Conservation (phyloP, 2,113 vertebrate genomes). For the Toxotes chatareus region DNA sequence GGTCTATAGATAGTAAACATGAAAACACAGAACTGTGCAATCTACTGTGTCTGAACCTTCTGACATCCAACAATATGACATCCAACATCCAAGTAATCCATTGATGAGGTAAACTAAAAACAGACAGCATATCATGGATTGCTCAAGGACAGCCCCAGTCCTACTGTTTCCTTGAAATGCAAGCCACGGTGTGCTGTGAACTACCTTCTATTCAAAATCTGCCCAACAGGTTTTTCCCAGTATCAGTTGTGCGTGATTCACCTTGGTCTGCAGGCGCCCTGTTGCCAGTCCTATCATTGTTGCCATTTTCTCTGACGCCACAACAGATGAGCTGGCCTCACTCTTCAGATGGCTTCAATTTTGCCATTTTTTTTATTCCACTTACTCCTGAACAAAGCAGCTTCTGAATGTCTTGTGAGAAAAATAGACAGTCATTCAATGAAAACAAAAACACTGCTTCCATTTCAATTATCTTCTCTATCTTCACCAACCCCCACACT, state of each 20-base stretch:
- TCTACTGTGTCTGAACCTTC: not conserved
- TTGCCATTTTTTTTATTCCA: slow-evolving; percentile 7
- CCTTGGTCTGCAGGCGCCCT: slow-evolving; percentile 43
- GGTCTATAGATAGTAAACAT: slow-evolving; percentile 39
- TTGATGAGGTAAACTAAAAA: slow-evolving; percentile 17
- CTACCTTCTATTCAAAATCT: slow-evolving; percentile 11
- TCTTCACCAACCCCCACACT: slow-evolving; percentile 28
- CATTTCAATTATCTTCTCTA: slow-evolving; percentile 22
- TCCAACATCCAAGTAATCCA: not conserved
- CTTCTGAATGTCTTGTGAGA: slow-evolving; percentile 1
- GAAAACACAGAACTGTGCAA: slow-evolving; percentile 27
- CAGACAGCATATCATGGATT: slow-evolving; percentile 8
- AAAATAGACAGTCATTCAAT: slow-evolving; percentile 19
- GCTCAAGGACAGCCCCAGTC: not conserved
- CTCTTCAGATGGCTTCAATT: slow-evolving; percentile 32
- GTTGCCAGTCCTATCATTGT: slow-evolving; percentile 51
- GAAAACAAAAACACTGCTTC: slow-evolving; percentile 36
- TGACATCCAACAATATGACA: slow-evolving; percentile 22
- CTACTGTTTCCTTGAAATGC: slow-evolving; percentile 16
- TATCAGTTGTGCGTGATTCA: slow-evolving; percentile 43
- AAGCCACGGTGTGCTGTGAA: not conserved
- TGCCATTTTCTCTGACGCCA: slow-evolving; percentile 53
- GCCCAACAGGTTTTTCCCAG: slow-evolving; percentile 54
- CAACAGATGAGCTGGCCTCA: slow-evolving; percentile 47
- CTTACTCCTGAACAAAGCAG: slow-evolving; percentile 24